These are phyloP conservation scores for Pegoplata infirma DNA, from an alignment of 2,888 invertebrate genomes.

Conservation along the genomic window DNA sequence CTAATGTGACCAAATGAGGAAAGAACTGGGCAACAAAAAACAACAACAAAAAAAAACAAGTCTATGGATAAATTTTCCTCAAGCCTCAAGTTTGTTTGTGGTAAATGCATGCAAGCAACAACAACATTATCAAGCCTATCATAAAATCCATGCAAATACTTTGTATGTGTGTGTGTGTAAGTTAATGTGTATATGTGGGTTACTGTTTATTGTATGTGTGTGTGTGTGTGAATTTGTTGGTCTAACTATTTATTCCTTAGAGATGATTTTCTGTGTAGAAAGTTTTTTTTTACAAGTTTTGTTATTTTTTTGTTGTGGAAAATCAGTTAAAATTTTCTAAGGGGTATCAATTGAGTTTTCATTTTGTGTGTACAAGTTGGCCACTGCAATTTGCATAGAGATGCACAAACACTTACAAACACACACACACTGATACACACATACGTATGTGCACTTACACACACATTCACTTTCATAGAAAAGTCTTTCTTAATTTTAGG, in stretches of 20 bases:
- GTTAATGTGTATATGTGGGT: neutral
- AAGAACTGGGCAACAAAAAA: slow-evolving; percentile 5
- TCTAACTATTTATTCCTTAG: slow-evolving; percentile 28
- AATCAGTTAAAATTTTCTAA: slow-evolving; percentile 65
- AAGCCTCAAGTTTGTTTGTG: slow-evolving; percentile 63
- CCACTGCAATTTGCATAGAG: slow-evolving; percentile 56
- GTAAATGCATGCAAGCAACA: slow-evolving; percentile 48
- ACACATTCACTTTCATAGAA: slow-evolving; percentile 47
- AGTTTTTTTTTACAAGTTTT: slow-evolving; percentile 14
- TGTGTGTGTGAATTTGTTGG: neutral
- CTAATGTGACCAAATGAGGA: slow-evolving; percentile 57
- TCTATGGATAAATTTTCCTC: slow-evolving; percentile 45
- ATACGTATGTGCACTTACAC: slow-evolving; percentile 27
- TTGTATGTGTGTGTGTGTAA: slow-evolving; percentile 17
- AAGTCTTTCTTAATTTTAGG: slow-evolving; percentile 58
- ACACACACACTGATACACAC: slow-evolving; percentile 24
- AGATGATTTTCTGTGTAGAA: slow-evolving; percentile 16
- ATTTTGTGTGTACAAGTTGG: slow-evolving; percentile 61
- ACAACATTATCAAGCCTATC: slow-evolving; percentile 22
- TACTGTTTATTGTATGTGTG: neutral
- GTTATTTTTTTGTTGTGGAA: slow-evolving; percentile 43
- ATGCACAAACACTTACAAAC: neutral
- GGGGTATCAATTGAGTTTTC: slow-evolving; percentile 67
- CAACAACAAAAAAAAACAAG: slow-evolving; percentile 8
- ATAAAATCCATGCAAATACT: slow-evolving; percentile 20